Conservation (phyloP, 2,888 invertebrate genomes). For the Muschampia plurimacula region DNA sequence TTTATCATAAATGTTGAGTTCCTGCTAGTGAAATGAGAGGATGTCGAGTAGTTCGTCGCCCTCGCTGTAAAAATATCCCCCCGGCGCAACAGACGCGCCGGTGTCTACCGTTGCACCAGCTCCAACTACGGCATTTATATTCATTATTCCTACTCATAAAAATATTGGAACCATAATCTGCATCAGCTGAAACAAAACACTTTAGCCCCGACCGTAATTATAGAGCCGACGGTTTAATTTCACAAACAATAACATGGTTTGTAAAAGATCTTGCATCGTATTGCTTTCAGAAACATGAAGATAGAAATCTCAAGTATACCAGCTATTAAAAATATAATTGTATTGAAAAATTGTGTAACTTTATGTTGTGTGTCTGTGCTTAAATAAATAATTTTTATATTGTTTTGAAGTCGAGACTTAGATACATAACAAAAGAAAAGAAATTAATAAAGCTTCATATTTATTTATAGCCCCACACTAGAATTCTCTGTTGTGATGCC, state of each 20-base stretch:
- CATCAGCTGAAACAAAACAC: conserved; percentile 10
- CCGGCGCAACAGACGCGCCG: conserved; percentile 34
- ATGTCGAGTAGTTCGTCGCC: conserved; percentile 51
- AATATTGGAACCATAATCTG: conserved; percentile 27
- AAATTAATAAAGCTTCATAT: too few relatives aligned
- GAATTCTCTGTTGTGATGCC: too few relatives aligned
- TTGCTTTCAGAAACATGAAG: neutral
- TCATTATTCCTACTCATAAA: conserved; percentile 37
- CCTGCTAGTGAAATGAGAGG: conserved; percentile 29
- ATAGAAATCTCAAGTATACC: neutral
- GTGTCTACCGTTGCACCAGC: conserved; percentile 23
- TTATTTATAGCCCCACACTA: too few relatives aligned
- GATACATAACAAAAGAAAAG: too few relatives aligned
- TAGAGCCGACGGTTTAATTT: conserved; percentile 17
- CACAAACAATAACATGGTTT: neutral
- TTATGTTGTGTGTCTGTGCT: too few relatives aligned
- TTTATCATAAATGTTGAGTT: conserved; percentile 2
- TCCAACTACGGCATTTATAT: conserved; percentile 31
- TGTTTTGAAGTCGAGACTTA: too few relatives aligned
- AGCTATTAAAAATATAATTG: too few relatives aligned
- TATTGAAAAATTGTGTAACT: too few relatives aligned
- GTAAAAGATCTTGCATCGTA: neutral
- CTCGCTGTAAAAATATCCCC: conserved; percentile 58
- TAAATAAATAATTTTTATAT: too few relatives aligned
- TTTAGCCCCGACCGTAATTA: conserved; percentile 23